Evolutionary conservation across 2,797 vertebrate species (phyloP), one percentile per base, ranked within the genome.

Genomic region (Malurus splendens): DNA sequence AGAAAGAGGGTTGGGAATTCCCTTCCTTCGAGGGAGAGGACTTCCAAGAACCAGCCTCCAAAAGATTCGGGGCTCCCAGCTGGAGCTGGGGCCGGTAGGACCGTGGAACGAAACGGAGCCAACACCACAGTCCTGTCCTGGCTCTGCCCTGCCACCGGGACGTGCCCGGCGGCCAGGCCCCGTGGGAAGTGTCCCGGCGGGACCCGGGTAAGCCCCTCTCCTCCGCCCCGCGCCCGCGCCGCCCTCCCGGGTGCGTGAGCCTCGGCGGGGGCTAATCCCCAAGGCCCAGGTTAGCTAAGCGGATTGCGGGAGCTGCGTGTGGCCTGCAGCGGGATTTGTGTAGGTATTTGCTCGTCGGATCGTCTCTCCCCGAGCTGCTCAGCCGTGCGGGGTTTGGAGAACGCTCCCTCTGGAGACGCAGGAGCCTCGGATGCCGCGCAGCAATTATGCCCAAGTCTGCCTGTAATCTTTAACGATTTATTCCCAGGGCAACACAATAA

Each of bases 401-500:
- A 84, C 20, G 64, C 64, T 94, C 87, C 86, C 94, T 65, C 87
- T 74, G 92, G 94, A 92, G 90, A 83, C 50, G 2, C 61, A 6
- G 89, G 89, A 86, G 89, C 86, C 80, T 87, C 41, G 20, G 89
- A 81, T 74, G 87, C 90, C 7, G 23, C 32, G 1, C 73, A 42
- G 92, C 89, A 89, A 93, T 92, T 92, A 90, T 76, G 77, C 86
- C 85, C 91, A 5, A 87, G 66, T 83, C 89, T 86, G 85, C 45
- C 80, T 80, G 86, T 66, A 82, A 81, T 93, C 91, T 73, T 88
- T 20, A 94, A 90, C n/a, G 92, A 87, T 90, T 90, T 89, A 94
- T 94, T 94, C 94, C 94, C 91, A 93, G 92, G 91, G 92, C 80
- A 79, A 82, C 91, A 73, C 87, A 86, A 94, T 94, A 86, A 94